Evolutionary conservation across 2,888 invertebrate species (phyloP), one percentile per base, ranked within the genome.

Genomic region (Ischnura elegans): DNA sequence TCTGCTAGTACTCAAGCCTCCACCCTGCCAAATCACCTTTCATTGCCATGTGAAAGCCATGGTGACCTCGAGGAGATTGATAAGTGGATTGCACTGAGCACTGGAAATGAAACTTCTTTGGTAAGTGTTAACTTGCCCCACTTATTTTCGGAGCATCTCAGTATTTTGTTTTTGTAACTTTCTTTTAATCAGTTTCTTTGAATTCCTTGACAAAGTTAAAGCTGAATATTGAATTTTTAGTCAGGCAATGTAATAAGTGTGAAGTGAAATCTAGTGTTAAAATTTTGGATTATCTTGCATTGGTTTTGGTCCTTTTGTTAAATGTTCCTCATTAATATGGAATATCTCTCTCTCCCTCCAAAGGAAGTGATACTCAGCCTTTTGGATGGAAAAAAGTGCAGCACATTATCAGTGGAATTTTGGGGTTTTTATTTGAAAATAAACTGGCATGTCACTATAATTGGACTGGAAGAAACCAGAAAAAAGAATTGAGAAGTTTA

Each of bases 401-500:
- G 19, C 55, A 55, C 19, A 55, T 55, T 19, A 55, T 19, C 55
- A 55, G 55, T 19, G 21, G 55, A 55, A 55, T 55, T 21, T 55
- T 55, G 55, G 55, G 19, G 55, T 55, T 55, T 55, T 55, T 55
- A 55, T 55, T 55, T 55, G 55, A 55, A 19, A 55, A 3, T 55
- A 55, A 55, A 55, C 21, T 55, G 55, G 55, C 55, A 55, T 55
- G 55, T 21, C 55, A 55, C 55, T 55, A 55, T 55, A 55, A 55
- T 55, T 55, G 55, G 55, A 19, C 55, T 55, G 55, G 55, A 55
- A 55, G 55, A 21, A 55, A 55, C 55, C 13, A 55, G 55, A 55
- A 55, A 55, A 55, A 55, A 55, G 55, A 55, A 55, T 55, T 55
- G 55, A 55, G 55, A 55, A 55, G 55, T 55, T 55, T 55, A 55